Base-by-base conservation (phyloP, 2,113 vertebrate species). In the Eolophus roseicapilla region DNA sequence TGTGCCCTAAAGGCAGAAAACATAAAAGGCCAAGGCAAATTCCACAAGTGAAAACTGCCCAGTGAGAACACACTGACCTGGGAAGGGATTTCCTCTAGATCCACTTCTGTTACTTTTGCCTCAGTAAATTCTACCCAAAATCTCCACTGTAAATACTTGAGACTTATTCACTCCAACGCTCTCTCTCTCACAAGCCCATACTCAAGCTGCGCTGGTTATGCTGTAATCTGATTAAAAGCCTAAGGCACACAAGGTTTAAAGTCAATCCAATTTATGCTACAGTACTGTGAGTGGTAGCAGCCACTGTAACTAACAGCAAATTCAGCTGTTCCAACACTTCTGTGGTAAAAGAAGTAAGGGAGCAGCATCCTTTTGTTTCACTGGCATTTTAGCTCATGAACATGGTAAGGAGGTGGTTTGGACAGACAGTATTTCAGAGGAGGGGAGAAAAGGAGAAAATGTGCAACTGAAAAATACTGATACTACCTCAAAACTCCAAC, bases 1-100 rank as follows among this genome's bases (percentile, higher is more conserved):
- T 41, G 63, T 77, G 74, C 70, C 89, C 91, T 21, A 41, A 62
- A 71, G 80, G 91, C 50, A 89, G 29, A 29, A 86, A 86, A 43
- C 1, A 1, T 27, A 24, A 46, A 83, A 75, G 55, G 68, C 60
- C 35, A 29, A 44, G 33, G 55, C 62, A 37, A 24, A 76, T 57
- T 62, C 44, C 52, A 37, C 65, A 60, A 5, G 24, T 68, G 77
- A n/a, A 39, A 47, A 46, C 28, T 46, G 33, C 44, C 49, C 41
- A 33, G 1, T 24, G 69, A 71, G 60, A 46, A 27, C 4, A 10
- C 15, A 11, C 2, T 12, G 47, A 82, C 39, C 0, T 11, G 52
- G 46, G n/a, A 6, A 47, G 64, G 17, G 5, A 3, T 33, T n/a
- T 87, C 68, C 82, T 63, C n/a, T 31, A 21, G 50, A n/a, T 24